A percentile compares a stretch with the other conserved stretches of the same genome.
Conservation (phyloP, 2,113 vertebrate species). For the Mustelus asterias region DNA sequence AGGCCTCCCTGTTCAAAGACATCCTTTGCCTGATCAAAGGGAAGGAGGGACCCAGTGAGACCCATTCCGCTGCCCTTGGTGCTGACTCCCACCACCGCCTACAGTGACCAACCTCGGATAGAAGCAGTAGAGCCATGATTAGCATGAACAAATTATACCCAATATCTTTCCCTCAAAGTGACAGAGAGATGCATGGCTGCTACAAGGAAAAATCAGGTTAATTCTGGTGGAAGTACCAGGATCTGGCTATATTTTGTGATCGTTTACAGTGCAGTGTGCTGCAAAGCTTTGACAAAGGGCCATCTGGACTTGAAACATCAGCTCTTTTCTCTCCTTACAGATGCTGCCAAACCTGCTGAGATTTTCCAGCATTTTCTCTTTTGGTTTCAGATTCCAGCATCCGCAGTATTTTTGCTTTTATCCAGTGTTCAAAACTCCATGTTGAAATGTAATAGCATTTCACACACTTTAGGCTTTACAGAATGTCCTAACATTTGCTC, state of each 20-base stretch:
- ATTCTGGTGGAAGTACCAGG: neutral
- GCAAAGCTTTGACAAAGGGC: too few species aligned
- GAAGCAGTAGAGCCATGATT: neutral
- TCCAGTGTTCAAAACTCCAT: neutral
- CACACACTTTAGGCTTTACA: neutral
- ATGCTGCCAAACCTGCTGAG: too few species aligned
- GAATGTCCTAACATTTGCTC: neutral
- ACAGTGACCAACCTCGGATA: too few species aligned
- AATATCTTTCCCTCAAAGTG: neutral
- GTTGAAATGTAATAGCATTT: constrained; percentile 7
- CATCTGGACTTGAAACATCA: too few species aligned
- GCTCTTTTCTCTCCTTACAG: too few species aligned
- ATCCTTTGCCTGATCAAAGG: neutral
- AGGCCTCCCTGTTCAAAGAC: too few species aligned
- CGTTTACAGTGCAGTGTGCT: neutral
- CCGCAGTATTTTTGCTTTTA: too few species aligned
- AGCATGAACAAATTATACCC: neutral
- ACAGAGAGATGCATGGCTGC: neutral
- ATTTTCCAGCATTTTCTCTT: too few species aligned
- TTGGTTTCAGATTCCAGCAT: too few species aligned
- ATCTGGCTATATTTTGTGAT: neutral
- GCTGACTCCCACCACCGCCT: too few species aligned
- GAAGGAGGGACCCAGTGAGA: neutral
- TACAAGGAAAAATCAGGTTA: neutral
- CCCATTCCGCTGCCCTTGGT: neutral